Percentiles rank a stretch among this genome's conserved stretches.
Conservation (phyloP, 2,888 invertebrate genomes). For the Meiosimyza platycephala region DNA sequence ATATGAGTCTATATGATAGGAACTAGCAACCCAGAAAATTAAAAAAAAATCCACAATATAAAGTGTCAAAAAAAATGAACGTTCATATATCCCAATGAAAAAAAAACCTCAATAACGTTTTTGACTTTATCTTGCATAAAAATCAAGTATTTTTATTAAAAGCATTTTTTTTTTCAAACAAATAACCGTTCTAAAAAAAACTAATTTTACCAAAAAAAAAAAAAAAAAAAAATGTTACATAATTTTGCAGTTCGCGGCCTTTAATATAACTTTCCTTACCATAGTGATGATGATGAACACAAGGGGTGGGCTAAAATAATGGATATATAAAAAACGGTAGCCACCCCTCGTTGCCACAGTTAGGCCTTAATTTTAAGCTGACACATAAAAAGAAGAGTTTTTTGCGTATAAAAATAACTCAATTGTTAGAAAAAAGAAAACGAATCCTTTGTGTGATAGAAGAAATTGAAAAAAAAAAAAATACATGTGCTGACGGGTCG, state of each 20-base stretch:
- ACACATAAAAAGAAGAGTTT: slow-evolving; percentile 39
- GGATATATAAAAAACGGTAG: slow-evolving; percentile 49
- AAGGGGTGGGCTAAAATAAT: slow-evolving; percentile 62
- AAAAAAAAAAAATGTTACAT: slow-evolving; percentile 38
- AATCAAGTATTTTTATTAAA: slow-evolving; percentile 58
- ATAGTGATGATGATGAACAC: slow-evolving; percentile 43
- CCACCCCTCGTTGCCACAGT: slow-evolving; percentile 53
- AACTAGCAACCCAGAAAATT: too few relatives aligned
- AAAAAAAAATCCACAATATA: too few relatives aligned
- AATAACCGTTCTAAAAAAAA: slow-evolving; percentile 30
- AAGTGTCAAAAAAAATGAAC: slow-evolving; percentile 2
- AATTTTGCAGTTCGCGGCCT: slow-evolving; percentile 42
- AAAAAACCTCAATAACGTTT: slow-evolving; percentile 51
- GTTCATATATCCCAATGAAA: slow-evolving; percentile 27
- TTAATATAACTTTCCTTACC: slow-evolving; percentile 14
- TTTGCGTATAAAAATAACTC: slow-evolving; percentile 61
- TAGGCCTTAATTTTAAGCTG: slow-evolving; percentile 8
- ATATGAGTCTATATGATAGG: too few relatives aligned
- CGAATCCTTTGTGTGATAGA: slow-evolving; percentile 34
- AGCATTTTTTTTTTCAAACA: slow-evolving; percentile 45
- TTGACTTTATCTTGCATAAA: slow-evolving; percentile 65
- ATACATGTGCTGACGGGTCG: slow-evolving; percentile 49
- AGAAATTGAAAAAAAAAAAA: slow-evolving; percentile 46
- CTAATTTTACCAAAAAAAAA: slow-evolving; percentile 38
- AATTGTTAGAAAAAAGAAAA: slow-evolving; percentile 59